phyloP scores from a whole-genome alignment of 64 coral and sea anemone genomes.

The Stichodactyla helianthus region DNA sequence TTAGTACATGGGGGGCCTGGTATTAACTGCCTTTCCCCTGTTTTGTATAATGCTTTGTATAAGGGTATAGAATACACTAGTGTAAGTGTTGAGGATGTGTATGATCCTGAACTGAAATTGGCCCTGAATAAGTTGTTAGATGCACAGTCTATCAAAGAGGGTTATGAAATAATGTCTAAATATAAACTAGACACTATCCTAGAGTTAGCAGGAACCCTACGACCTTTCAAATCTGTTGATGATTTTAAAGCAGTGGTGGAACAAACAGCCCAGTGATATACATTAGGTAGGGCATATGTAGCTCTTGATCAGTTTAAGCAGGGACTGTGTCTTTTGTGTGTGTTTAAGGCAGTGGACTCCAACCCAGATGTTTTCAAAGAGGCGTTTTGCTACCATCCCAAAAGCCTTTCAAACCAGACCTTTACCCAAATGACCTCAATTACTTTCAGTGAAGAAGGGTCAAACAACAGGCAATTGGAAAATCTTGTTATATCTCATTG shows the following conservation, averaged over 20 bases:
- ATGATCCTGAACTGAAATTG: slow-evolving; percentile 48
- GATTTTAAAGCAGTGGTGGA: slow-evolving; percentile 42
- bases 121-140: slow-evolving; percentile 31
- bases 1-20: slow-evolving; percentile 70
- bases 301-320: slow-evolving; percentile 57
- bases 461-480: slow-evolving; percentile 49
- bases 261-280: slow-evolving; percentile 59
- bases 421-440: slow-evolving; percentile 22
- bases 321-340: slow-evolving; percentile 43
- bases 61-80: slow-evolving; percentile 37
- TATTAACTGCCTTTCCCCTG: slow-evolving; percentile 37
- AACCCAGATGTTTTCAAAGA: slow-evolving; percentile 44
- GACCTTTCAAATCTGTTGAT: slow-evolving; percentile 35
- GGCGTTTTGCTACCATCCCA: slow-evolving; percentile 50
- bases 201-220: slow-evolving; percentile 56
- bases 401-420: slow-evolving; percentile 27
- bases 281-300: slow-evolving; percentile 36
- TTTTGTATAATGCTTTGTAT: slow-evolving; percentile 56
- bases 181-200: slow-evolving; percentile 49
- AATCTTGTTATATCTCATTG: slow-evolving; percentile 42
- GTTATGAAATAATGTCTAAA: slow-evolving; percentile 43
- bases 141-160: slow-evolving; percentile 41
- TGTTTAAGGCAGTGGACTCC: slow-evolving; percentile 26
- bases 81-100: slow-evolving; percentile 61
- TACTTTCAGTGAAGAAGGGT: slow-evolving; percentile 47